A percentile compares a stretch with the other conserved stretches of the same genome.
These are phyloP conservation scores for Cariama cristata DNA, from an alignment of 2,113 vertebrate genomes.

Conservation along the genomic window DNA sequence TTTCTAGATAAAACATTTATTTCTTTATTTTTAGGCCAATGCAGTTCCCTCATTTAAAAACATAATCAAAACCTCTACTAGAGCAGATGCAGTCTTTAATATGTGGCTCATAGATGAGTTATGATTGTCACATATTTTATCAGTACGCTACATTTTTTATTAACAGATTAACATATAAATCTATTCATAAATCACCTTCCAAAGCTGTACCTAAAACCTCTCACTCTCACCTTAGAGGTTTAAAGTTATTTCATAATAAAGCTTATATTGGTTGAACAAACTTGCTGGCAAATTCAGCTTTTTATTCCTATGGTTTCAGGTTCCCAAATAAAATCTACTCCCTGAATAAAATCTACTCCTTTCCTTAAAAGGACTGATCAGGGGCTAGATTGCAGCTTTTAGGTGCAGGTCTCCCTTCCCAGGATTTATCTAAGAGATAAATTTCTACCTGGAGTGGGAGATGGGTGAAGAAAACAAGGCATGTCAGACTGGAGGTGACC, in stretches of 20 bases:
- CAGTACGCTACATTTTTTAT: conserved; percentile 65
- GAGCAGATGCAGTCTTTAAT: conserved; percentile 61
- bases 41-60: conserved; percentile 28
- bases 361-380: not conserved
- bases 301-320: conserved; percentile 25
- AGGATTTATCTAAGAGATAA: not conserved
- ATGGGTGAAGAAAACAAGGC: not conserved
- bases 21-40: conserved; percentile 42
- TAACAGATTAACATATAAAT: conserved; percentile 73
- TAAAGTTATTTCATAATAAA: conserved; percentile 47
- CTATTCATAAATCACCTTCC: conserved; percentile 66
- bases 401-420: not conserved
- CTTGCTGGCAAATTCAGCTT: conserved; percentile 26
- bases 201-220: conserved; percentile 38
- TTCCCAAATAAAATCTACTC: not conserved
- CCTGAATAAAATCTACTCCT: not conserved
- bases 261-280: conserved; percentile 35
- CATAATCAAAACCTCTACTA: conserved; percentile 32
- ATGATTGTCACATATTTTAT: conserved; percentile 68
- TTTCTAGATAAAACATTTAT: conserved; percentile 44
- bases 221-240: conserved; percentile 29
- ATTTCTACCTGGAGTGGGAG: not conserved
- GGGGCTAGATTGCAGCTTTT: not conserved
- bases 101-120: conserved; percentile 41
- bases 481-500: not conserved